Conservation (phyloP, 2,113 vertebrate genomes). For the Macrotus californicus region DNA sequence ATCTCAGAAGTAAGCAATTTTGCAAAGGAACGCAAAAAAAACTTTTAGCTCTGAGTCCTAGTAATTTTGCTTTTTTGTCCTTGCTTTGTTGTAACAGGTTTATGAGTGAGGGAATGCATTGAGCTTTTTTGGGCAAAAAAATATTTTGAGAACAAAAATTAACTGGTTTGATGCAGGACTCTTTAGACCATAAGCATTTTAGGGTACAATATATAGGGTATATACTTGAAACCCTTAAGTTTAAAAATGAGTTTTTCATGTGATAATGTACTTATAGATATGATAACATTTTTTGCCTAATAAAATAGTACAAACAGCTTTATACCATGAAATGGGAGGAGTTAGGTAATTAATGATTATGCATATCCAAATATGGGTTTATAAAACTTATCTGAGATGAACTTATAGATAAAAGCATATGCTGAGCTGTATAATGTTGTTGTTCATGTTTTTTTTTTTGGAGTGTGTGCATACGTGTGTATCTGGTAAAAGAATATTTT, state of each 20-base stretch:
- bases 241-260: neutral
- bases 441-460: neutral
- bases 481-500: neutral
- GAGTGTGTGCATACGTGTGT: neutral
- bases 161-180: neutral
- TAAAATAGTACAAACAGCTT: neutral
- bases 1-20: constrained; percentile 43
- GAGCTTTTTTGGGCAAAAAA: neutral
- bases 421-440: neutral
- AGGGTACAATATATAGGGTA: neutral
- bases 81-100: neutral
- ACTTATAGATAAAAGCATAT: neutral
- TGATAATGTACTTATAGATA: neutral
- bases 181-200: neutral
- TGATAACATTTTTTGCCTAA: neutral
- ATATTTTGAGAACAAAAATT: constrained; percentile 31
- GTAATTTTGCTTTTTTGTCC: constrained; percentile 23
- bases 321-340: neutral
- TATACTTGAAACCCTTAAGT: neutral
- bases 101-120: neutral
- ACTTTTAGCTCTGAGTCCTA: constrained; percentile 13
- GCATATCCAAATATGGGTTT: neutral
- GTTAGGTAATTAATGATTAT: neutral
- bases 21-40: constrained; percentile 47
- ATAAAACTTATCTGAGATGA: neutral